phyloP scores from a whole-genome alignment of 1,140 invertebrate genomes.

The Chlorops oryzae region DNA sequence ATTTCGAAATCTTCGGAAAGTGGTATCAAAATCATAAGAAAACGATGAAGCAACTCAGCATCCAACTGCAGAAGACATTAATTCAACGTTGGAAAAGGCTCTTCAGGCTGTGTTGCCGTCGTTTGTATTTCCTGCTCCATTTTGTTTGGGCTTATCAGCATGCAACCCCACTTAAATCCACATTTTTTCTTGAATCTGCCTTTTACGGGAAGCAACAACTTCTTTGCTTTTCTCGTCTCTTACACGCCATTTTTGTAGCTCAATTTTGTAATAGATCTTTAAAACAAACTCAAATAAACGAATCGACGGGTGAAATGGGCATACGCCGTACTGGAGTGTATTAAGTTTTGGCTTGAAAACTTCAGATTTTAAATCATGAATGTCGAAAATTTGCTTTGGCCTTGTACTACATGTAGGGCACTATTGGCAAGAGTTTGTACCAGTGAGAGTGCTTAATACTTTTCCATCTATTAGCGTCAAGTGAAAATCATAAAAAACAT shows the following conservation, averaged over 20 bases:
- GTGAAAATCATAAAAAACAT: too few species aligned
- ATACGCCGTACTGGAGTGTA: slow-evolving; percentile 11
- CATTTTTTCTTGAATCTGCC: background rate
- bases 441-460: slow-evolving; percentile 15
- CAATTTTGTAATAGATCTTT: slow-evolving; percentile 11
- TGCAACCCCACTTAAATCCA: slow-evolving; percentile 2
- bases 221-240: slow-evolving; percentile 8
- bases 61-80: too few species aligned
- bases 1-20: too few species aligned
- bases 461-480: too few species aligned
- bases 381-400: too few species aligned
- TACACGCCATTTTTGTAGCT: slow-evolving; percentile 16
- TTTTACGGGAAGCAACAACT: background rate
- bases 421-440: slow-evolving; percentile 15
- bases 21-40: too few species aligned
- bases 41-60: too few species aligned
- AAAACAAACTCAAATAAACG: slow-evolving; percentile 5
- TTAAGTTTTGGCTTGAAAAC: too few species aligned
- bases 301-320: background rate
- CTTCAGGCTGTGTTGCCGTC: too few species aligned
- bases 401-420: slow-evolving; percentile 16
- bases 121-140: too few species aligned
- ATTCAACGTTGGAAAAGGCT: too few species aligned
- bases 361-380: slow-evolving; percentile 16
- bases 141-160: too few species aligned